Base-by-base conservation (phyloP, 1,140 invertebrate genomes). In the Chrysoperla carnea region DNA sequence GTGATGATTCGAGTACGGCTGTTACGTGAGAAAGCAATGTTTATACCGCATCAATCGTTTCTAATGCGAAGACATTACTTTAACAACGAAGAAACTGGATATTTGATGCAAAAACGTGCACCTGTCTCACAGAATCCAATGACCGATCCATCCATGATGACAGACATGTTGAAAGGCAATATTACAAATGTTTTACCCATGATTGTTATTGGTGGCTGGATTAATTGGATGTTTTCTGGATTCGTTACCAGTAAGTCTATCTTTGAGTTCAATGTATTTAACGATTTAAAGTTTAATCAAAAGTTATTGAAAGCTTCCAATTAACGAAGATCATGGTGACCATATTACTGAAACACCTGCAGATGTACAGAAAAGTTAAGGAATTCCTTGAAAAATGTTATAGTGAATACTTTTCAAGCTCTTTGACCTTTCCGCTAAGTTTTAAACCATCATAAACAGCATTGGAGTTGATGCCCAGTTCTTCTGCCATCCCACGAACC, bases 221-320 rank as follows among this genome's bases (percentile, higher is more conserved):
- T 99, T 51, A 99, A 99, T 60, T 99, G 95, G 95, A 97, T 97
- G 69, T 99, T 99, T 63, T 97, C 93, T 45, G 96, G 96, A 39
- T 99, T 99, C 64, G 85, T 99, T 33, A 98, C 95, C 39, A 99
- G 84, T 84, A 74, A 68, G 68, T 65, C 44, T 31, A 31, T 11
- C 6, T 7, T 7, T 7, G 6, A 31, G 11, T 31, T 7, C 29
- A 7, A 31, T 31, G 6, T n/a, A n/a, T n/a, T n/a, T n/a, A n/a
- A n/a, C n/a, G n/a, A n/a, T n/a, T n/a, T n/a, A n/a, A n/a, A n/a
- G n/a, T n/a, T n/a, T n/a, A n/a, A n/a, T n/a, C n/a, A n/a, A n/a
- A n/a, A n/a, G n/a, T n/a, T n/a, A n/a, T n/a, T n/a, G n/a, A n/a
- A n/a, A n/a, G n/a, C n/a, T n/a, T n/a, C n/a, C 4, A 39, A 44